Evolutionary conservation across 2,113 vertebrate species (phyloP), one percentile per base, ranked within the genome.

Genomic region (Turdus rufiventris): DNA sequence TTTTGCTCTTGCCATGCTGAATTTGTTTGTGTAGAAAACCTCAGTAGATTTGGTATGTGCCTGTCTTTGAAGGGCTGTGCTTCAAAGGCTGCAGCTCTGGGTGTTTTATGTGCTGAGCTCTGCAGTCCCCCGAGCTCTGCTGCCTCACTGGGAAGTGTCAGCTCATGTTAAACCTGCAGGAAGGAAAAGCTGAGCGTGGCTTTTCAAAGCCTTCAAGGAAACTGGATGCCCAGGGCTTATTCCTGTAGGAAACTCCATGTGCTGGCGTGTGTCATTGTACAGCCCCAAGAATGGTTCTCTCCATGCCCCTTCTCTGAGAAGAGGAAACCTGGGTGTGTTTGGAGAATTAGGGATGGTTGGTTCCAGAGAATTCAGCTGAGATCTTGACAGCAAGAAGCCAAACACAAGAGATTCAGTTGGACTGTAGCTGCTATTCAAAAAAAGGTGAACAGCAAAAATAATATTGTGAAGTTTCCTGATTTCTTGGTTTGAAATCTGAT

Each of bases 11-110:
- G 93, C 93, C 67, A 75, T 75, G 38, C 68, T 82, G 89, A 54
- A 93, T 83, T 92, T 93, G 93, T 96, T 96, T 94, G 93, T 76
- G 88, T 74, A 68, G 57, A 80, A 86, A 51, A 76, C 83, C 88
- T 91, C 78, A 12, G 83, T 63, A 67, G 91, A 75, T 91, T 91
- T 51, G 70, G 85, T 88, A 63, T 56, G 90, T 73, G 84, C 7
- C 58, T 61, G 73, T 67, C 93, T 95, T 85, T 93, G 89, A 90
- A 94, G 88, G 88, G 61, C 33, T 67, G 38, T 14, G 57, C 90
- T 95, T 94, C 93, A 87, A 79, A 93, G 80, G 79, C 94, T 33
- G 34, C 65, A 65, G 53, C 38, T 6, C 88, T 78, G 19, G 58
- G 83, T 40, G 10, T 93, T 84, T 85, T 51, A 48, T 48, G 9